Evolutionary conservation across 2,113 vertebrate genomes (phyloP).

Genomic region (Ailurus styani): DNA sequence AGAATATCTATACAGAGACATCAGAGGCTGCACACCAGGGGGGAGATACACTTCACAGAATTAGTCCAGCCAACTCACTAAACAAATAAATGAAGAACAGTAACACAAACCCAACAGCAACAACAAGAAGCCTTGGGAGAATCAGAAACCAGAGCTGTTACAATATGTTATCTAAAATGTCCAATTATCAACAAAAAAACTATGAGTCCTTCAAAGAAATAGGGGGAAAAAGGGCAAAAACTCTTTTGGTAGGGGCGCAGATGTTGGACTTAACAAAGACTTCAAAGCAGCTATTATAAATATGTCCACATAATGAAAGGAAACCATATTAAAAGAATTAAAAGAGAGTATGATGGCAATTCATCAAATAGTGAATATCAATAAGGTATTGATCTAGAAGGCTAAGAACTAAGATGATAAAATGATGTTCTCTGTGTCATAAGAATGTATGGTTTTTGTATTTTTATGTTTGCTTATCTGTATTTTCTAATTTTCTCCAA

Average conservation of each 20-base stretch:
- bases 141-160: background rate
- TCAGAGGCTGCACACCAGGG: background rate
- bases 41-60: background rate
- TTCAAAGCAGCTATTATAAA: background rate
- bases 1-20: background rate
- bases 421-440: background rate
- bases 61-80: background rate
- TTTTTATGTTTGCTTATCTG: constrained; percentile 11
- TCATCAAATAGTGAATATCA: background rate
- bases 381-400: background rate
- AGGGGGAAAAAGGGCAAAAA: background rate
- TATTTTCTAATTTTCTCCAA: background rate
- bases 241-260: background rate
- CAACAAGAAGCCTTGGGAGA: background rate
- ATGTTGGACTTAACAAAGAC: background rate
- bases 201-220: background rate
- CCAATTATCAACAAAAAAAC: background rate
- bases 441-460: background rate
- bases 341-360: background rate
- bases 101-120: background rate
- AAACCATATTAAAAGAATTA: background rate
- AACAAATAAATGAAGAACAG: background rate
- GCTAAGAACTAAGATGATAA: background rate
- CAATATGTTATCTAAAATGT: background rate
- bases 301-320: background rate